Evolutionary conservation across 2,888 invertebrate genomes (phyloP), one percentile per base, ranked within the genome.

Genomic region (Hypomecis atomaria): DNA sequence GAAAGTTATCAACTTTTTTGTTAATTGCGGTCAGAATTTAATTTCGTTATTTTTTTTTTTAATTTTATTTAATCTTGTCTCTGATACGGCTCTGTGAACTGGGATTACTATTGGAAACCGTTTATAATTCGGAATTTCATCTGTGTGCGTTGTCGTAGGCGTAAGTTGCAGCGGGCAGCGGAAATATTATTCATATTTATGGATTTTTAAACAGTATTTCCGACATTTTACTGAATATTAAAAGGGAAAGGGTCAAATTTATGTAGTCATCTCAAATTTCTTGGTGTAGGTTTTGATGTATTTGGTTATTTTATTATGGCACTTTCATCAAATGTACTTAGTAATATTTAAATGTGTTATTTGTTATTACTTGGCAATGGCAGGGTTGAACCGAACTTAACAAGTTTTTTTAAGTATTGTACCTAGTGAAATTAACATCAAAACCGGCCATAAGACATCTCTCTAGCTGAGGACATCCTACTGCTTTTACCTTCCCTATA

Each of bases 81-180:
- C 33, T 33, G 23, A 10, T 52, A 7, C 52, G 52, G 40, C 10
- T 37, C 40, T 40, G 23, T 40, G 10, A 6, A 10, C 10, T 78
- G 72, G 65, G 71, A 71, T 76, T 72, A 75, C 68, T 69, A 73
- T 71, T 69, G 65, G 58, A 62, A 67, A 74, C 77, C 81, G 82
- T 86, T 82, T 59, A 78, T 64, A 82, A 84, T 86, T 73, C 69
- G 81, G 85, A 77, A 85, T 84, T 83, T 78, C 61, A 61, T 34
- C 37, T 60, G 59, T 42, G 43, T 50, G 59, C 23, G n/a, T 48
- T 9, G 37, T 42, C 13, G 59, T 50, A 33, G 59, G 59, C 34
- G 64, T 23, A n/a, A 56, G 55, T 59, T 50, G 45, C 42, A 50
- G 64, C 59, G 50, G 45, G 5, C 10, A 45, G 64, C 56, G 59